Evolutionary conservation across 2,113 vertebrate species (phyloP).

Genomic region (Gallinago media): DNA sequence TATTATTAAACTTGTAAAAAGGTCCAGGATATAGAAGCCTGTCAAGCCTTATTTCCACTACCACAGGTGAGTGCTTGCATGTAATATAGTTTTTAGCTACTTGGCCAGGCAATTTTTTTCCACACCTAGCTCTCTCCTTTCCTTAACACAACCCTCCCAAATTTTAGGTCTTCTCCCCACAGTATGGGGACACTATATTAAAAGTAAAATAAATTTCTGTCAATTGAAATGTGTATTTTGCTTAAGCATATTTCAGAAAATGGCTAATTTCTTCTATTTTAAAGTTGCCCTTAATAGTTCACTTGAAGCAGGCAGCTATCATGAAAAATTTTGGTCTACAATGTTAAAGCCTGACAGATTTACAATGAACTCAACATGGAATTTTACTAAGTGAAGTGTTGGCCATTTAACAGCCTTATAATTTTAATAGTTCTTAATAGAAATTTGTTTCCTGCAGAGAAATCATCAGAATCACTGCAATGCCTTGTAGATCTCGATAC

Average conservation of each 20-base stretch:
- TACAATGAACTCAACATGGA: not conserved
- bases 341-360: not conserved
- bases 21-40: not conserved
- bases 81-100: not conserved
- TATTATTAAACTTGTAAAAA: not conserved
- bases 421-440: not conserved
- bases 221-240: not conserved
- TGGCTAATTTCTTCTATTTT: not conserved
- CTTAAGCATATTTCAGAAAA: not conserved
- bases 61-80: not conserved
- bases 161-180: not conserved
- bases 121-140: not conserved
- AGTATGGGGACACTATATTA: accelerated
- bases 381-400: conserved; percentile 1
- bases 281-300: not conserved
- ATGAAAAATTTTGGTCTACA: not conserved
- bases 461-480: not conserved
- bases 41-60: not conserved
- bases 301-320: not conserved
- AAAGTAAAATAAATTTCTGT: not conserved
- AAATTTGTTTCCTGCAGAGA: not conserved
- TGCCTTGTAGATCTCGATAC: not conserved
- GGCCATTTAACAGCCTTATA: not conserved
- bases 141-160: not conserved
- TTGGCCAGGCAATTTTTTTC: not conserved